These are phyloP conservation scores for Phoenicopterus ruber DNA, from an alignment of 2,113 vertebrate species.

Conservation along the genomic window DNA sequence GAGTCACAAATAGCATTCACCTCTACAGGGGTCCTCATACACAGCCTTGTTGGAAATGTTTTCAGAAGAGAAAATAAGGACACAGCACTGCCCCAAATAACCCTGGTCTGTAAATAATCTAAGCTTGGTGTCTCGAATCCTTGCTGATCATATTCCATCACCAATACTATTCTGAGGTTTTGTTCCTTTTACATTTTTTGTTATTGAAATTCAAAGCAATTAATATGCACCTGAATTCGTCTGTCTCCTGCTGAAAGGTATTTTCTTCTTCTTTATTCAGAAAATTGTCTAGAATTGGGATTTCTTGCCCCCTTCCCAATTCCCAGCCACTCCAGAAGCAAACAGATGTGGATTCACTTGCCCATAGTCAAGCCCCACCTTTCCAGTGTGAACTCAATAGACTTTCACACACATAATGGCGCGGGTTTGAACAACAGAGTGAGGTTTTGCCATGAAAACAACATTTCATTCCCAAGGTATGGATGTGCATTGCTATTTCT, in stretches of 20 bases:
- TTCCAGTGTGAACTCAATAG: not conserved
- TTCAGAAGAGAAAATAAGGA: constrained; percentile 19
- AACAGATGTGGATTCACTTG: not conserved
- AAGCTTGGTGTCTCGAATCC: not conserved
- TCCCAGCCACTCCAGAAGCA: not conserved
- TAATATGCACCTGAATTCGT: not conserved
- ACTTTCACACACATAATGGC: not conserved
- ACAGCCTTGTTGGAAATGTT: not conserved
- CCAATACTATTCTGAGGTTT: not conserved
- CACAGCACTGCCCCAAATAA: not conserved
- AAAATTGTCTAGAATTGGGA: not conserved
- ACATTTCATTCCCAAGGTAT: not conserved
- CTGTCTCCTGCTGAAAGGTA: not conserved
- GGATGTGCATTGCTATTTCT: not conserved
- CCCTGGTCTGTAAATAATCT: not conserved
- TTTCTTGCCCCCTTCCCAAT: not conserved
- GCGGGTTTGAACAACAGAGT: not conserved
- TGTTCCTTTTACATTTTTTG: not conserved
- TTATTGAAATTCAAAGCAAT: not conserved
- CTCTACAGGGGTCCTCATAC: not conserved
- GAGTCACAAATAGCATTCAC: not conserved
- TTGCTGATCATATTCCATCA: not conserved
- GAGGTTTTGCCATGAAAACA: not conserved
- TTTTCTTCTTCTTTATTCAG: not conserved
- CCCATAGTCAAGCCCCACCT: not conserved